Conservation (phyloP, 2,797 vertebrate genomes). For the Falco naumanni region DNA sequence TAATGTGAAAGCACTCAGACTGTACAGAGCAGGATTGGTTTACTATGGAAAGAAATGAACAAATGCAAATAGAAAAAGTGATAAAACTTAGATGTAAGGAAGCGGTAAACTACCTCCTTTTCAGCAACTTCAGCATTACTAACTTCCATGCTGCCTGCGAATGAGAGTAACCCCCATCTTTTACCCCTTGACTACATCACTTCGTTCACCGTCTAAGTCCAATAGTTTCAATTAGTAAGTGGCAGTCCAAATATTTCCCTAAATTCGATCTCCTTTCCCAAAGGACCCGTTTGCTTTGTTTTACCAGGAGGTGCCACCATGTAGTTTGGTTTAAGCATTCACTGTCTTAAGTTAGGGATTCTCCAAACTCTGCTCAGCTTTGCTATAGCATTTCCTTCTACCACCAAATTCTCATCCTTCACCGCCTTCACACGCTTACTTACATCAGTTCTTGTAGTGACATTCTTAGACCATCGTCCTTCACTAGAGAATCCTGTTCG, state of each 20-base stretch:
- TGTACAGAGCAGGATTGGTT: background rate
- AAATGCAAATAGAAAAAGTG: background rate
- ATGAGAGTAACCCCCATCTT: background rate
- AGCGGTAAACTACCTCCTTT: background rate
- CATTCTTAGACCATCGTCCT: background rate
- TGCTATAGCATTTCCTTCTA: background rate
- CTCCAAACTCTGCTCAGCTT: background rate
- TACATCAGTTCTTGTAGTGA: background rate
- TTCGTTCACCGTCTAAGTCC: background rate
- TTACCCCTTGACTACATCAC: background rate
- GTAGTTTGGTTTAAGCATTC: background rate
- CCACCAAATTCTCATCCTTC: background rate
- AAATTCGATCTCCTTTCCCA: background rate
- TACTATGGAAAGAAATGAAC: background rate
- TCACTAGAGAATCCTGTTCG: background rate
- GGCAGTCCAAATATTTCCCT: background rate
- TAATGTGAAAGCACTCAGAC: background rate
- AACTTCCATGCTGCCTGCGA: background rate
- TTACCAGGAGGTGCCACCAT: background rate
- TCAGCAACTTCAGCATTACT: background rate
- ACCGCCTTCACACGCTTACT: background rate
- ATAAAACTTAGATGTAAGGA: background rate
- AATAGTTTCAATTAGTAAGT: background rate
- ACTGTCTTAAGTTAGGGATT: background rate
- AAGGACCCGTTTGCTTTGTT: background rate